phyloP scores from a whole-genome alignment of 2,113 vertebrate species.

The Grallaria varia region DNA sequence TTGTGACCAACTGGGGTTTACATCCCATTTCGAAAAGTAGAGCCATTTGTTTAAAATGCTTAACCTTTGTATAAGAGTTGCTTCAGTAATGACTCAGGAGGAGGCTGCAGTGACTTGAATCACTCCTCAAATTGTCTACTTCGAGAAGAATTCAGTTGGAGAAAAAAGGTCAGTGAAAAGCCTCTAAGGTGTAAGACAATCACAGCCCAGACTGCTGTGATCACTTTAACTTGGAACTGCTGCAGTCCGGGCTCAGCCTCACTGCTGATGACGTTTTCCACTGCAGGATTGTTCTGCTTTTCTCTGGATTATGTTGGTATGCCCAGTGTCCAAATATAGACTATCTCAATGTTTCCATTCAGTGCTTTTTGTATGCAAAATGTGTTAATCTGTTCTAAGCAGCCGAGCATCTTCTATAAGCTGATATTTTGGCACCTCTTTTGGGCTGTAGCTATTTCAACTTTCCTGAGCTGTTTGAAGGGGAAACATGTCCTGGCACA shows the following conservation, averaged over 20 bases:
- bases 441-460: background rate
- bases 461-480: background rate
- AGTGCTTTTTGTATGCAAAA: background rate
- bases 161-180: background rate
- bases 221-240: background rate
- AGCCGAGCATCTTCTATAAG: background rate
- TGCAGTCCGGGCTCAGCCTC: background rate
- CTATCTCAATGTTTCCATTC: background rate
- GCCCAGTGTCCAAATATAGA: background rate
- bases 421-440: background rate
- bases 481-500: background rate
- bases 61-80: background rate
- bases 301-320: background rate
- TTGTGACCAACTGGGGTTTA: background rate
- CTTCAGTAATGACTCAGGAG: background rate
- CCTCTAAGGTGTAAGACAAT: background rate
- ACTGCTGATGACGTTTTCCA: background rate
- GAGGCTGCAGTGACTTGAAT: background rate
- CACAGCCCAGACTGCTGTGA: background rate
- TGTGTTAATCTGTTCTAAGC: background rate
- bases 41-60: conserved; percentile 12
- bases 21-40: background rate
- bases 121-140: background rate
- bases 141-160: background rate
- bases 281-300: background rate